Conservation (phyloP, 1,140 invertebrate species). For the Rhysida immarginata region DNA sequence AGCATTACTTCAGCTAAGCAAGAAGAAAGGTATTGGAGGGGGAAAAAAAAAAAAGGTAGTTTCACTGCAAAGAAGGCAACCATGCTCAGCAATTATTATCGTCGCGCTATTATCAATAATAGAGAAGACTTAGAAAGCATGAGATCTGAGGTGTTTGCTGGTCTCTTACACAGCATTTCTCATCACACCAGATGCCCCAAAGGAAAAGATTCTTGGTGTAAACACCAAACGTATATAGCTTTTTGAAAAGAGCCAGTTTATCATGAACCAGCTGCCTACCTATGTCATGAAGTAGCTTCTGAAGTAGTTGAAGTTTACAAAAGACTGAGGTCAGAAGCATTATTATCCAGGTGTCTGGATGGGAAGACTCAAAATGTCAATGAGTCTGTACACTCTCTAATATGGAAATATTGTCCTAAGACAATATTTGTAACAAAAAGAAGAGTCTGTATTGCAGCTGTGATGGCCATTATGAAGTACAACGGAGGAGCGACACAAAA, state of each 20-base stretch:
- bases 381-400: not conserved
- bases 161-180: not conserved
- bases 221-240: not conserved
- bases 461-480: not conserved
- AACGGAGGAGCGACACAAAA: not conserved
- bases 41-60: not conserved
- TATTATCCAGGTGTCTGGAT: not conserved
- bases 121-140: not conserved
- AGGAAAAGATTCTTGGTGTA: not conserved
- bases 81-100: not conserved
- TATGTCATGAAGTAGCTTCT: not conserved
- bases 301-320: not conserved
- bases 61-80: not conserved
- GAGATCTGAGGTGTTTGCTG: not conserved
- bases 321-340: not conserved
- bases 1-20: not conserved
- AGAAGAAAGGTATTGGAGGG: not conserved
- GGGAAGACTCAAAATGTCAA: not conserved
- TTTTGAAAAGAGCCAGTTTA: not conserved
- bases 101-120: not conserved
- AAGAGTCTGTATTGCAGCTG: not conserved
- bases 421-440: not conserved
- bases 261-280: not conserved
- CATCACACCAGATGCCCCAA: not conserved
- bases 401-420: not conserved